Base-by-base conservation (phyloP, 2,888 invertebrate genomes). In the Euplagia quadripunctaria region DNA sequence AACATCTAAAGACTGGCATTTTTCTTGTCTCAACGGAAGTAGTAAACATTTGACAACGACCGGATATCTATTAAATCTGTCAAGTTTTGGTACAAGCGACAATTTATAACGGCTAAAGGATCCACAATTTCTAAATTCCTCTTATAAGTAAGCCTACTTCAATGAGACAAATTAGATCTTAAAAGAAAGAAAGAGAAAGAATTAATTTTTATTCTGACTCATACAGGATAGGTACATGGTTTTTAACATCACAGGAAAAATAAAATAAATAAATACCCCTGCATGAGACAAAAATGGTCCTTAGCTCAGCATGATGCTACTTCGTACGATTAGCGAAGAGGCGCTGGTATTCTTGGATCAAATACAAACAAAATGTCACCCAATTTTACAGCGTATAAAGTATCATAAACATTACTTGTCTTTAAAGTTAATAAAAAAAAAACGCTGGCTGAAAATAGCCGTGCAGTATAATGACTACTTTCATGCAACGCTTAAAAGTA, bases 111-210 rank as follows among this genome's bases (percentile, higher is more conserved):
- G 51, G 70, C 70, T 70, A 64, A 70, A 82, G 64, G 41, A 55
- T 52, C 20, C 52, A 64, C 17, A 77, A 77, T 82, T 83, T 82
- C 80, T 82, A 77, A 79, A 82, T 79, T 74, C 71, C 58, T 74
- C 63, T 52, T 75, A 72, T 77, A 69, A 71, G 69, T 79, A 71
- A 75, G 70, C 66, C 58, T 69, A 79, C 73, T 75, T 74, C 16
- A 52, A 41, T 70, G 65, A 70, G 55, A 46, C 42, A 82, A 73
- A 71, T 61, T 17, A 42, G 64, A 80, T 72, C 76, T 41, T 76
- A 72, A 16, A 16, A n/a, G n/a, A n/a, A n/a, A n/a, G n/a, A n/a
- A n/a, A n/a, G n/a, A n/a, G n/a, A n/a, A n/a, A n/a, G n/a, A n/a
- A n/a, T n/a, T n/a, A n/a, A n/a, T n/a, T n/a, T n/a, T n/a, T n/a